phyloP scores from a whole-genome alignment of 1,140 invertebrate species.

The Meloidogyne chitwoodi region DNA sequence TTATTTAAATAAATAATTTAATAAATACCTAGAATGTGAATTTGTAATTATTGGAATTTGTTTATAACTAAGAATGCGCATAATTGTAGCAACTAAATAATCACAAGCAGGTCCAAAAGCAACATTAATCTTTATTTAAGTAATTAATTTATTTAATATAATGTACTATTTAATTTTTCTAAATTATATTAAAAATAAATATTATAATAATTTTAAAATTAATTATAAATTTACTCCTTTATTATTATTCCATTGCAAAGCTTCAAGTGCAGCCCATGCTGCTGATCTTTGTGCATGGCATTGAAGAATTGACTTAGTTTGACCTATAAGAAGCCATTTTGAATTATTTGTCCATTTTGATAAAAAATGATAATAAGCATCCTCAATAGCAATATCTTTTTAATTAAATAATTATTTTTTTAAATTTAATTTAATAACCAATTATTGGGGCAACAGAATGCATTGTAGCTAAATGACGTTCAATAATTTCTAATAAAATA shows the following conservation, averaged over 20 bases:
- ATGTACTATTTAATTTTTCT: conserved; percentile 2
- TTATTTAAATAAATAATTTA: conserved; percentile 18
- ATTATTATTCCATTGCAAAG: conserved; percentile 48
- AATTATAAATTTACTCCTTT: conserved; percentile 21
- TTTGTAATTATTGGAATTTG: conserved; percentile 50
- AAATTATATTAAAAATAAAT: too few species aligned
- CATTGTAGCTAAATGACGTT: conserved; percentile 39
- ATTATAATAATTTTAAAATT: too few species aligned
- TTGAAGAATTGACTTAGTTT: conserved; percentile 33
- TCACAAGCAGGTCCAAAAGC: conserved; percentile 50
- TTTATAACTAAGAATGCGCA: conserved; percentile 42
- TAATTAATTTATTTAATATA: conserved; percentile 18
- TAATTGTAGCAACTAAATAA: conserved; percentile 46
- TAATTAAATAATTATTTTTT: background rate
- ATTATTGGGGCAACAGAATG: conserved; percentile 30
- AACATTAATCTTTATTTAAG: conserved; percentile 47
- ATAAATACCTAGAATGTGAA: conserved; percentile 48
- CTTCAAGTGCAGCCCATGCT: conserved; percentile 50
- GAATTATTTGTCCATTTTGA: conserved; percentile 18
- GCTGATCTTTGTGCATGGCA: conserved; percentile 48
- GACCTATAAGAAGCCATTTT: conserved; percentile 41
- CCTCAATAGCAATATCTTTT: background rate
- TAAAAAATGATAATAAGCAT: conserved; percentile 28
- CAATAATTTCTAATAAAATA: conserved; percentile 4
- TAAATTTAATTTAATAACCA: background rate